Evolutionary conservation across 53 echinoderm and acorn worm genomes (phyloP).

Genomic region (Crossaster papposus): DNA sequence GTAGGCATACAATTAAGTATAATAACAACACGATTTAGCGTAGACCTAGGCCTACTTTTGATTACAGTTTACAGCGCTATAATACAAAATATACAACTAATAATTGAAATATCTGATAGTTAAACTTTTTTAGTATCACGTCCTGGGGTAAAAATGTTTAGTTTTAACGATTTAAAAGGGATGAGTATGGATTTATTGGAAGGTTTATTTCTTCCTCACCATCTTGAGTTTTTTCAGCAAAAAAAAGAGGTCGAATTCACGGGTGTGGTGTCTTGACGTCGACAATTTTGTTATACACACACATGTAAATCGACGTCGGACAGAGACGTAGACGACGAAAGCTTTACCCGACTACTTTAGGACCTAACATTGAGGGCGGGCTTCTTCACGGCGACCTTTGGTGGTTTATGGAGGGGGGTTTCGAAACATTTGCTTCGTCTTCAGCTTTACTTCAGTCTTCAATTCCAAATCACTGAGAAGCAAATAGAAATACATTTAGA

Average conservation of each 20-base stretch:
- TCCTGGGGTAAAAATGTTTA: neutral
- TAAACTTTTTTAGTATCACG: neutral
- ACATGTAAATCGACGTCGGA: neutral
- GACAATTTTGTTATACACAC: neutral
- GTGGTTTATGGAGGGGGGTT: too few relatives aligned
- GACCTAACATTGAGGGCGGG: slow-evolving; percentile 1
- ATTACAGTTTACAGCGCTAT: too few relatives aligned
- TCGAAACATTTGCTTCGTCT: too few relatives aligned
- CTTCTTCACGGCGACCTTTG: neutral
- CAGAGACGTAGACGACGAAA: neutral
- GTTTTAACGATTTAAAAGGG: neutral
- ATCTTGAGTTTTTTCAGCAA: slow-evolving; percentile 38
- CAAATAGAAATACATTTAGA: too few relatives aligned
- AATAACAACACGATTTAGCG: too few relatives aligned
- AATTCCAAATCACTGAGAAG: too few relatives aligned
- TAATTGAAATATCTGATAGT: neutral
- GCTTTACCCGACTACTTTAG: neutral
- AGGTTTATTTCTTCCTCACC: slow-evolving; percentile 11
- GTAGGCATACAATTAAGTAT: too few relatives aligned
- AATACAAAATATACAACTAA: neutral
- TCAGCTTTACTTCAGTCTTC: too few relatives aligned
- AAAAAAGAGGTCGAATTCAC: slow-evolving; percentile 13
- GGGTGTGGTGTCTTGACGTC: slow-evolving; percentile 20
- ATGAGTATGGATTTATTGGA: slow-evolving; percentile 15
- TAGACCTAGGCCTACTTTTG: too few relatives aligned